Conservation (phyloP, 2,113 vertebrate genomes). For the Buteo buteo region DNA sequence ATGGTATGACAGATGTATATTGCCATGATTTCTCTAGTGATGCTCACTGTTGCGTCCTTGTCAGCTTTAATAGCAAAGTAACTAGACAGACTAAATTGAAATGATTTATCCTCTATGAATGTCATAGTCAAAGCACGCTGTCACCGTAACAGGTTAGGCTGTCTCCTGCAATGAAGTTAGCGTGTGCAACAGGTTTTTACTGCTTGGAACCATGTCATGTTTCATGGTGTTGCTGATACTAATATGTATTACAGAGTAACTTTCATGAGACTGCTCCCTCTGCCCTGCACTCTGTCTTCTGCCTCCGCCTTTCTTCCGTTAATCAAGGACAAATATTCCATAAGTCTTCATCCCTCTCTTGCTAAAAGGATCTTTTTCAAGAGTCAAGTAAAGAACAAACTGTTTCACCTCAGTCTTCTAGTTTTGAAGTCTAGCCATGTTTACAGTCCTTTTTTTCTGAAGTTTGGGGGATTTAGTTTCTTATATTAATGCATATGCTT, state of each 20-base stretch:
- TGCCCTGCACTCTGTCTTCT: neutral
- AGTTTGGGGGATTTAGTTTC: neutral
- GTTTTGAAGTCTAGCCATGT: neutral
- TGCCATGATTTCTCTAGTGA: conserved; percentile 70
- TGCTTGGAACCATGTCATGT: neutral
- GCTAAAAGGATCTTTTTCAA: neutral
- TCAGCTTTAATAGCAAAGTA: conserved; percentile 71
- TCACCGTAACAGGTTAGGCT: conserved; percentile 37
- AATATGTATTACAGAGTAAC: neutral
- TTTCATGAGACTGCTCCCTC: neutral
- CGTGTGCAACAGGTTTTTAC: neutral
- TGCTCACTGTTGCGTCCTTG: conserved; percentile 58
- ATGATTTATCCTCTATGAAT: conserved; percentile 65
- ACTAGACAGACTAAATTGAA: conserved; percentile 65
- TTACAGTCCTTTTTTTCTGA: neutral
- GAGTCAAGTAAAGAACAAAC: neutral
- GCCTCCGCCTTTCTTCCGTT: neutral
- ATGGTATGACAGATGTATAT: conserved; percentile 64
- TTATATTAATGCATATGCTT: neutral
- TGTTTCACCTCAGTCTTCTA: neutral
- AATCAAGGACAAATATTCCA: neutral
- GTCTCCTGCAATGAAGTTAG: conserved; percentile 23
- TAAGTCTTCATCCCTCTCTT: neutral
- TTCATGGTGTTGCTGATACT: neutral
- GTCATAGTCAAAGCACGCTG: conserved; percentile 39